These are phyloP conservation scores for Helarctos malayanus DNA, from an alignment of 2,797 vertebrate genomes.

Conservation along the genomic window DNA sequence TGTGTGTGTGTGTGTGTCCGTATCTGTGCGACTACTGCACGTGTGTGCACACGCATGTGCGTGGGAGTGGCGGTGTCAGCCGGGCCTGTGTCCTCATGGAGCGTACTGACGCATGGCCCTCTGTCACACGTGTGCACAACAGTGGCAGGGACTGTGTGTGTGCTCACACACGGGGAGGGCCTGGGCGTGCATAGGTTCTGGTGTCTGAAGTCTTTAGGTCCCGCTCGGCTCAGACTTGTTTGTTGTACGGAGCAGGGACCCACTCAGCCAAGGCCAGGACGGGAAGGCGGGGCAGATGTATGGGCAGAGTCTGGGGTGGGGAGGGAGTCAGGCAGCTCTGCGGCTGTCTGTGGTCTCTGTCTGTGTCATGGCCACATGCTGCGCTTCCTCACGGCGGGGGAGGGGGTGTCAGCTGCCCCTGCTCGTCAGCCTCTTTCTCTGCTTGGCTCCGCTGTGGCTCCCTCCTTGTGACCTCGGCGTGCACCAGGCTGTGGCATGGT, in stretches of 20 bases:
- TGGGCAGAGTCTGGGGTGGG: background rate
- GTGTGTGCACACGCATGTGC: fast-evolving
- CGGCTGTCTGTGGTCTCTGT: background rate
- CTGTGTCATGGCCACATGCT: background rate
- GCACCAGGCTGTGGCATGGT: background rate
- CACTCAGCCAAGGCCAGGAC: background rate
- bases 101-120: fast-evolving
- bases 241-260: background rate
- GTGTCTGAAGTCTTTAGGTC: background rate
- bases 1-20: background rate
- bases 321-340: background rate
- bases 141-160: too few relatives aligned
- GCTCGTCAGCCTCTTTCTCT: background rate
- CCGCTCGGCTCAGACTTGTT: background rate
- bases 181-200: background rate
- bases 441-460: background rate
- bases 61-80: background rate
- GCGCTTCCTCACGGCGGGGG: background rate
- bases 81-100: background rate
- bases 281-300: background rate
- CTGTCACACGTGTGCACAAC: too few relatives aligned
- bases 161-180: fast-evolving
- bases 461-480: background rate
- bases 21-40: background rate
- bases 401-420: background rate